These are phyloP conservation scores for Phlogophora meticulosa DNA, from an alignment of 2,888 invertebrate species.

Conservation along the genomic window DNA sequence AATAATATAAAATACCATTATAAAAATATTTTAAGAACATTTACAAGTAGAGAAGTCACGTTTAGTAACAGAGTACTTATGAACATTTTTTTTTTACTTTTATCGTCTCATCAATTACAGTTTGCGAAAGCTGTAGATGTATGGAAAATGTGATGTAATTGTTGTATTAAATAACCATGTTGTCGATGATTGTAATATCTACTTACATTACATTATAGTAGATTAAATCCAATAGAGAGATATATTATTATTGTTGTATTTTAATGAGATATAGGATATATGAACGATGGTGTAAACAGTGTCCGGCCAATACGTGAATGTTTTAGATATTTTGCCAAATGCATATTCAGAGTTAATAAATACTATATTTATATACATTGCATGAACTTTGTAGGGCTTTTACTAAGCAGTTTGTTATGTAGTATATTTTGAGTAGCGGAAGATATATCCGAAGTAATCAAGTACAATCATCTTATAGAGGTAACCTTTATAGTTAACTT, in stretches of 20 bases:
- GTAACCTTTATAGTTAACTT: constrained; percentile 73
- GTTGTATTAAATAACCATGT: constrained; percentile 87
- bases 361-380: constrained; percentile 78
- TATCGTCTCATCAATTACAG: constrained; percentile 79
- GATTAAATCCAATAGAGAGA: constrained; percentile 87
- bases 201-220: constrained; percentile 85
- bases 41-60: constrained; percentile 85
- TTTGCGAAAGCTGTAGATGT: constrained; percentile 81
- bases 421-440: constrained; percentile 73
- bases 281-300: constrained; percentile 83
- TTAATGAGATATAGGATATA: constrained; percentile 83
- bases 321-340: constrained; percentile 83
- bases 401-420: constrained; percentile 75
- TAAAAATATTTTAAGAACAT: constrained; percentile 89
- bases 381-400: constrained; percentile 80
- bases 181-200: constrained; percentile 83
- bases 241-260: constrained; percentile 88
- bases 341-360: constrained; percentile 77
- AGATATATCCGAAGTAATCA: constrained; percentile 77
- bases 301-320: constrained; percentile 88
- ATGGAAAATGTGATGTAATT: constrained; percentile 89
- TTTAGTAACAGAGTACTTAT: constrained; percentile 87
- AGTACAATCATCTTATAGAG: constrained; percentile 85
- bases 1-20: constrained; percentile 75
- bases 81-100: constrained; percentile 75